A percentile compares a stretch with the other conserved stretches of the same genome.
phyloP scores from a whole-genome alignment of 2,888 invertebrate species.

The Blastobasis adustella region DNA sequence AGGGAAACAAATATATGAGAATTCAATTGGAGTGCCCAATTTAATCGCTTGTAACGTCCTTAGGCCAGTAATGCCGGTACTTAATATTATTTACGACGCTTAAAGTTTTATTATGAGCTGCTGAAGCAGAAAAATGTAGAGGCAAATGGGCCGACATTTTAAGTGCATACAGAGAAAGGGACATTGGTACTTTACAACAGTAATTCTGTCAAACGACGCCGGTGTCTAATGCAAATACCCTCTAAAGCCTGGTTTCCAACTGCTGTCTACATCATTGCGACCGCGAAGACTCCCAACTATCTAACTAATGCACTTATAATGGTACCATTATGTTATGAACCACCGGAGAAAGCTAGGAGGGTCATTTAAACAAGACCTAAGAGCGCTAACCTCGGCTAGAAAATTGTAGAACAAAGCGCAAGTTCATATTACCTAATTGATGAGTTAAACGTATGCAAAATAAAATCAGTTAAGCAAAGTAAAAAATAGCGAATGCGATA shows the following conservation, averaged over 20 bases:
- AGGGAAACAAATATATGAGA: too few species aligned
- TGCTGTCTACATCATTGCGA: conserved; percentile 28
- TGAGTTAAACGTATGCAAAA: too few species aligned
- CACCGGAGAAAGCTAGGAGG: conserved; percentile 48
- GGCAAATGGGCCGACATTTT: conserved; percentile 2
- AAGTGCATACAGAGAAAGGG: conserved; percentile 8
- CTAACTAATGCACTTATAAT: conserved; percentile 65
- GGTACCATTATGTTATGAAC: conserved; percentile 39
- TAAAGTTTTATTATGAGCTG: too few species aligned
- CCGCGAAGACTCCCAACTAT: conserved; percentile 37
- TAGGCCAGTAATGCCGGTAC: too few species aligned
- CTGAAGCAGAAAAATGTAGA: neutral
- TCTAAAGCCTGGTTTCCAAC: conserved; percentile 28
- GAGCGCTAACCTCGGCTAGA: conserved; percentile 7
- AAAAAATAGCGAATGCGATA: too few species aligned
- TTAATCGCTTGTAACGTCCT: too few species aligned
- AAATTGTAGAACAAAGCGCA: neutral
- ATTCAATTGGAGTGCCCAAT: too few species aligned
- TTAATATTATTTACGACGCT: too few species aligned
- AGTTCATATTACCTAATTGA: too few species aligned
- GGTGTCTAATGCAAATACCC: conserved; percentile 33
- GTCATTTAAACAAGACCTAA: conserved; percentile 41
- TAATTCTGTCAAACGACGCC: conserved; percentile 18
- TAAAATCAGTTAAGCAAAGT: too few species aligned
- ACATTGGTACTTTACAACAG: conserved; percentile 14